Conservation (phyloP, 2,113 vertebrate species). For the Sceloporus tristichus region DNA sequence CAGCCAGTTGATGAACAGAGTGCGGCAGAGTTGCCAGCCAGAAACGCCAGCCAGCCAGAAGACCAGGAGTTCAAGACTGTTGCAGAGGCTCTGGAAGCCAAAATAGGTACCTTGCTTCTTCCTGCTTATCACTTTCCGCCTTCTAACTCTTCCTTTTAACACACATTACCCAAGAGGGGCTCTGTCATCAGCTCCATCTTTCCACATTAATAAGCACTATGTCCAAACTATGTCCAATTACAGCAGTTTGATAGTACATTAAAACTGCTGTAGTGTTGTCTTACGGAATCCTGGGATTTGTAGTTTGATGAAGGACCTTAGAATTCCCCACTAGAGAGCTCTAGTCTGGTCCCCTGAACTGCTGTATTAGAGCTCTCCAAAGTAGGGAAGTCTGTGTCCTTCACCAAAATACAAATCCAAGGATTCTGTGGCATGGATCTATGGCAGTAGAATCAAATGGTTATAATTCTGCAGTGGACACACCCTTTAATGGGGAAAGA, state of each 20-base stretch:
- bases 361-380: too few relatives aligned
- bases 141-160: neutral
- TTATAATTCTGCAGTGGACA: too few relatives aligned
- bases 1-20: constrained; percentile 65
- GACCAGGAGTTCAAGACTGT: constrained; percentile 52
- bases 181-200: neutral
- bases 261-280: neutral
- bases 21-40: constrained; percentile 65
- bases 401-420: too few relatives aligned
- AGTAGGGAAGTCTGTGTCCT: too few relatives aligned
- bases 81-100: constrained; percentile 55
- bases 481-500: too few relatives aligned
- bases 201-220: neutral
- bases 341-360: too few relatives aligned
- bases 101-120: constrained; percentile 61
- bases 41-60: constrained; percentile 67
- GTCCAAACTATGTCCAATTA: neutral
- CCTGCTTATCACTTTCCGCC: neutral
- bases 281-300: too few relatives aligned
- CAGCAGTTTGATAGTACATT: too few relatives aligned
- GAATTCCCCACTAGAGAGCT: too few relatives aligned
- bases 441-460: too few relatives aligned
- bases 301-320: too few relatives aligned
- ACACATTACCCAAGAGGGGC: neutral
- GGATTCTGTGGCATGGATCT: too few relatives aligned